Percentiles rank a stretch among this genome's conserved stretches.
Conservation (phyloP, 2,888 invertebrate species). For the Uloborus plumipes region DNA sequence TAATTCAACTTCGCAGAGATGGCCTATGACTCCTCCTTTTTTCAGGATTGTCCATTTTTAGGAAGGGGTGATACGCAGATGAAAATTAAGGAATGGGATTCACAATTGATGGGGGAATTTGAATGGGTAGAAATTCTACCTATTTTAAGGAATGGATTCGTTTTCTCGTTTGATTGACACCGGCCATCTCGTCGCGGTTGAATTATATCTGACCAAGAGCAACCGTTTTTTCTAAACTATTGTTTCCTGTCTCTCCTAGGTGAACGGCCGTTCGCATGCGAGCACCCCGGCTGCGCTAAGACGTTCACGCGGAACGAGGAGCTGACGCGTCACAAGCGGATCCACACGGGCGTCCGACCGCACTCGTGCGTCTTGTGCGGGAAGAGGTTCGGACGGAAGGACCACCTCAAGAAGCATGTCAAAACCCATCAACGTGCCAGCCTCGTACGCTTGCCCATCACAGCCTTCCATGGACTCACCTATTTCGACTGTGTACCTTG, state of each 20-base stretch:
- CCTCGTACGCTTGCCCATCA: slow-evolving; percentile 29
- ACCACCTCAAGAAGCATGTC: slow-evolving; percentile 94
- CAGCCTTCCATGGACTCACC: slow-evolving; percentile 37
- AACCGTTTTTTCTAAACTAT: background rate
- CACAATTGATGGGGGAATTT: no score
- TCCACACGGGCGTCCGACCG: slow-evolving; percentile 88
- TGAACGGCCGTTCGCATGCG: slow-evolving; percentile 89
- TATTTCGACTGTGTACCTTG: slow-evolving; percentile 53
- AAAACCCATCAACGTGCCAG: slow-evolving; percentile 79
- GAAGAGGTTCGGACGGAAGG: slow-evolving; percentile 92
- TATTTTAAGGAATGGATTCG: no score
- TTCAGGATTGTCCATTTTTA: no score
- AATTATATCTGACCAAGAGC: background rate
- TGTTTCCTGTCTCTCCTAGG: slow-evolving; percentile 73
- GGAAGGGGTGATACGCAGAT: no score
- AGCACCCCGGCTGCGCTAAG: slow-evolving; percentile 86
- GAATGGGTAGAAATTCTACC: no score
- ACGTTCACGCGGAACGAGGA: slow-evolving; percentile 93
- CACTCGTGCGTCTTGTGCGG: slow-evolving; percentile 89
- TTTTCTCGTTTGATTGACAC: no score
- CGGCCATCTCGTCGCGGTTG: no score
- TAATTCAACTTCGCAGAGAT: no score
- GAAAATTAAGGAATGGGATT: no score
- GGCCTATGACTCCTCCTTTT: no score
- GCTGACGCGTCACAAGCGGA: slow-evolving; percentile 89